Conservation (phyloP, 2,888 invertebrate species). For the Noctua comes region DNA sequence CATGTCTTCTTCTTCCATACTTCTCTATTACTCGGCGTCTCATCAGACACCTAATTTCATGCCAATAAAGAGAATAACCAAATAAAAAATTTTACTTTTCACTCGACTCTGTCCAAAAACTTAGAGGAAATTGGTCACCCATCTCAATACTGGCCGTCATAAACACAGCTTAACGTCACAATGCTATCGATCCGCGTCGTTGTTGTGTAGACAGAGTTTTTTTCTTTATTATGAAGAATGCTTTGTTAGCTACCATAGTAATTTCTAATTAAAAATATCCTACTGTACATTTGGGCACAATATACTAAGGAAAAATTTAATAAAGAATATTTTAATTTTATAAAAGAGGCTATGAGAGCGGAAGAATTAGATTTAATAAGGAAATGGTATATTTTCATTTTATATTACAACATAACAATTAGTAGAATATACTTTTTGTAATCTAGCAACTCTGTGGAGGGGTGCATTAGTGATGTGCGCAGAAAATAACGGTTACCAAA, state of each 20-base stretch:
- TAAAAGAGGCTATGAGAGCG: neutral
- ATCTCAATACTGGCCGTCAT: neutral
- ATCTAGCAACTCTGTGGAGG: conserved; percentile 73
- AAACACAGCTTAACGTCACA: neutral
- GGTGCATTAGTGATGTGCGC: conserved; percentile 65
- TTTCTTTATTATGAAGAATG: neutral
- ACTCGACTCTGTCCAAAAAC: neutral
- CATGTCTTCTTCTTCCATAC: too few relatives aligned
- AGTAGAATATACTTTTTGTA: conserved; percentile 72
- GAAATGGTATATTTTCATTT: neutral
- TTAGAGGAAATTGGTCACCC: neutral
- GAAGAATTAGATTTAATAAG: neutral
- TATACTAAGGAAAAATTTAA: neutral
- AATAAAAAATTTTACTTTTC: too few relatives aligned
- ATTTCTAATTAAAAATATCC: neutral
- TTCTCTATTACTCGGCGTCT: too few relatives aligned
- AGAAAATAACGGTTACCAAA: neutral
- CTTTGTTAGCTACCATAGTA: neutral
- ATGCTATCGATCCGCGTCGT: conserved; percentile 22
- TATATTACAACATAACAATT: conserved; percentile 42
- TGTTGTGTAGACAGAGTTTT: too few relatives aligned
- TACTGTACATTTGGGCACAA: neutral
- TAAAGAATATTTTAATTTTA: neutral
- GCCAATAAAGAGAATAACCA: too few relatives aligned
- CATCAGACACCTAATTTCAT: too few relatives aligned